Evolutionary conservation across 2,888 invertebrate species (phyloP), one percentile per base, ranked within the genome.

Genomic region (Eupeodes luniger): DNA sequence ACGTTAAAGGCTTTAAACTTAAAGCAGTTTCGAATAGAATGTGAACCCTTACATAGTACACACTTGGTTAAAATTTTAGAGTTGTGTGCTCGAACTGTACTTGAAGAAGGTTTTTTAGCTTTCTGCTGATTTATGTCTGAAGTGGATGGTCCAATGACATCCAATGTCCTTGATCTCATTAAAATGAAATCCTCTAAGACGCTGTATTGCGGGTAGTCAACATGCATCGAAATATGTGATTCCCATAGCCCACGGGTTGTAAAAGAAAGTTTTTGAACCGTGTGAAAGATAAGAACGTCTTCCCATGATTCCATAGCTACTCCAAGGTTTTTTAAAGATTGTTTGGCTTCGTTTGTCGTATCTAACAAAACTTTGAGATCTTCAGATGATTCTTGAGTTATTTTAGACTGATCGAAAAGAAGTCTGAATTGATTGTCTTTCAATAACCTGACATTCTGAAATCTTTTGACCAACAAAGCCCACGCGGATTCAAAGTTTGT

Each of bases 401-500:
- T 0, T 59, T 59, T 59, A 0, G 27, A 27, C 27, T 27, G 27
- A 27, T 27, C 27, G 27, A 27, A 27, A 27, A 27, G 27, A 27
- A 27, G 14, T 0, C 12, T 69, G 69, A 36, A 27, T 27, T 81
- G 67, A 61, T 14, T 67, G 19, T 81, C 67, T 12, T 61, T 81
- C 3, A 5, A 69, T 3, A 77, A 55, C 14, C 76, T 36, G 4
- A 70, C 11, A n/a, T 82, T 69, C 19, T 79, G 79, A 49, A 27
- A 79, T 11, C 79, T 14, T 44, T 79, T 70, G 4, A 79, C 16
- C n/a, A 62, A 40, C 7, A 70, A n/a, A 2, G 62, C 44, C 76
- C 81, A 82, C 7, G 81, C 64, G 14, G 76, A 61, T 12, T 82
- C 49, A 57, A 82, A 82, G 47, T 66, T 83, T 5, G 19, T n/a